Evolutionary conservation across 2,113 vertebrate genomes (phyloP).

Genomic region (Caracal caracal): DNA sequence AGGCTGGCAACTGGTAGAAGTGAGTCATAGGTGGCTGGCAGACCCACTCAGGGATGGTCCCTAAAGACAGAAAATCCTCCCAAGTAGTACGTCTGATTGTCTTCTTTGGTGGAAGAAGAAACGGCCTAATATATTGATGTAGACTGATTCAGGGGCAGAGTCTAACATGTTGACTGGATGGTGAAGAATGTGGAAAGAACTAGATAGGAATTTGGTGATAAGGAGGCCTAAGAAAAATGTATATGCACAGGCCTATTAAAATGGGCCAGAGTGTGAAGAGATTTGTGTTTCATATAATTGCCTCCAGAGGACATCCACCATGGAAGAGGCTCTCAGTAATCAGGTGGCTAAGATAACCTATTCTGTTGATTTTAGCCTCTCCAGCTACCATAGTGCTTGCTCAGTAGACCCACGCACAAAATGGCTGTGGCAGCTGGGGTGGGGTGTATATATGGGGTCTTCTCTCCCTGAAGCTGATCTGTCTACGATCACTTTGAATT

Average conservation of each 20-base stretch:
- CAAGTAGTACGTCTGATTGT: not conserved
- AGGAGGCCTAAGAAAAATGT: not conserved
- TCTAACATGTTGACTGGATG: not conserved
- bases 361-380: conserved; percentile 16
- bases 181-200: conserved; percentile 26
- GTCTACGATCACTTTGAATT: not conserved
- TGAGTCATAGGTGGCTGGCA: not conserved
- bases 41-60: not conserved
- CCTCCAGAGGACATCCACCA: not conserved
- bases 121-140: not conserved
- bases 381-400: not conserved
- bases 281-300: not conserved
- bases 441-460: not conserved
- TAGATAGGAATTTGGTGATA: not conserved
- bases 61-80: not conserved
- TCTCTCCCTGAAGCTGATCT: not conserved
- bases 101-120: conserved; percentile 26
- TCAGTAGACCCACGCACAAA: not conserved
- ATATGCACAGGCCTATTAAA: not conserved
- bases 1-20: not conserved
- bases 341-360: not conserved
- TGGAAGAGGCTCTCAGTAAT: not conserved
- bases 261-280: not conserved
- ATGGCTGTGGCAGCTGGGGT: not conserved
- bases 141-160: not conserved